Base-by-base conservation (phyloP, 2,888 invertebrate genomes). In the Vesta saturnalis region DNA sequence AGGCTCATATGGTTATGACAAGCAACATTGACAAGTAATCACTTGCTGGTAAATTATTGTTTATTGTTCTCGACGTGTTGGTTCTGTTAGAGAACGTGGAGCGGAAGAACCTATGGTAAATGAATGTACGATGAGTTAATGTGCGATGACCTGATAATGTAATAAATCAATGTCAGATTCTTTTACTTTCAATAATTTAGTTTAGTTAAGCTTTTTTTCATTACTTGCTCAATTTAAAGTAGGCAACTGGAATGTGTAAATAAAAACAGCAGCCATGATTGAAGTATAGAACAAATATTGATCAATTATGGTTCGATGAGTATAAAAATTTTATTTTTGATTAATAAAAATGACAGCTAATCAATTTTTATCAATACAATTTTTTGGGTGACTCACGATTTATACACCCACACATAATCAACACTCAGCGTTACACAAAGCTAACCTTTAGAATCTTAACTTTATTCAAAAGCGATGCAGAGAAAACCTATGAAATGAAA, bases 21-120 rank as follows among this genome's bases (percentile, higher is more conserved):
- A 59, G 68, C 56, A 66, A 62, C 69, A 74, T 72, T 71, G 74
- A 74, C 74, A 74, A 74, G 64, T 64, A 69, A 74, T 72, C 67
- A 71, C 72, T 72, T 69, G 67, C 66, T 65, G 62, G 68, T 74
- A 69, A 74, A 74, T 72, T 74, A 74, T 72, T 70, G 74, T 74
- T 74, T 74, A 74, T 74, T 74, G 74, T 74, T 72, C 71, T 69
- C 66, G 68, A 66, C 68, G 66, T 65, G 64, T 60, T 62, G 16
- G 67, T 46, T 64, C 64, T 65, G 60, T 57, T 60, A 49, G 66
- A 62, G 69, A 56, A 60, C 65, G 65, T 56, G 55, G 52, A 46
- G 55, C 39, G 60, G 65, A 65, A 65, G 65, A 46, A 46, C 19
- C 55, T 15, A 65, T 49, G 46, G 15, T 56, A 58, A 15, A 35